Evolutionary conservation across 2,797 vertebrate genomes (phyloP).

Genomic region (Taenioides sp.): DNA sequence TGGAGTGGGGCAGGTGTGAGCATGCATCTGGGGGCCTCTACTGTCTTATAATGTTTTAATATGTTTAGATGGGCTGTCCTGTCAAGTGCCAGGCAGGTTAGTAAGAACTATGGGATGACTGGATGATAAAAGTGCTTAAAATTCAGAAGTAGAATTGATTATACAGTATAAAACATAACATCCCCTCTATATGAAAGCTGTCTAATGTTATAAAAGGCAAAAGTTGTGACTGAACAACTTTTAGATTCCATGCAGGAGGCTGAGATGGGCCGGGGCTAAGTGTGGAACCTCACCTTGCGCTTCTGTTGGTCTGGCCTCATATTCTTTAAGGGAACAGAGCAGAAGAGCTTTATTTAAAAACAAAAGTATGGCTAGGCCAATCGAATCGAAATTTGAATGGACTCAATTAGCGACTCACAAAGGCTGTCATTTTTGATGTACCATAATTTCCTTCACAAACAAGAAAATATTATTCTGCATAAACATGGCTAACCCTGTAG

Average conservation of each 20-base stretch:
- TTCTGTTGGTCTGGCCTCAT: constrained; percentile 73
- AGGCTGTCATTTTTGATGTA: too few relatives aligned
- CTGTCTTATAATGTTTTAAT: constrained; percentile 30
- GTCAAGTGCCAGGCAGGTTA: constrained; percentile 32
- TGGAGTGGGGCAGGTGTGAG: too few relatives aligned
- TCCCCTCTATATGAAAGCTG: constrained; percentile 5
- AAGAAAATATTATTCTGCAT: too few relatives aligned
- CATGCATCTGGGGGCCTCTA: constrained; percentile 58
- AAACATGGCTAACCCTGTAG: too few relatives aligned
- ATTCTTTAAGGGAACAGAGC: constrained; percentile 71
- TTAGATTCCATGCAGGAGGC: constrained; percentile 56
- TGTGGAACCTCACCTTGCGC: constrained; percentile 72
- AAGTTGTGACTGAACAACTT: constrained; percentile 50
- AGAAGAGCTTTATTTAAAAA: constrained; percentile 59
- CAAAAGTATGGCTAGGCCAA: background rate
- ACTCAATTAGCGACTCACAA: too few relatives aligned
- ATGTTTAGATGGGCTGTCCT: constrained; percentile 15
- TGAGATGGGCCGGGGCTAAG: constrained; percentile 26
- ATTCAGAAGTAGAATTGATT: background rate
- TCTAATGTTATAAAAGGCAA: constrained; percentile 33
- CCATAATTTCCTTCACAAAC: too few relatives aligned
- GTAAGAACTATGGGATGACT: constrained; percentile 14
- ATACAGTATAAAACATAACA: constrained; percentile 1
- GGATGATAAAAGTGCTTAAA: constrained; percentile 8
- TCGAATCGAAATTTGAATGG: too few relatives aligned